These are phyloP conservation scores for Ecliptopera silaceata DNA, from an alignment of 2,888 invertebrate genomes.

Conservation along the genomic window DNA sequence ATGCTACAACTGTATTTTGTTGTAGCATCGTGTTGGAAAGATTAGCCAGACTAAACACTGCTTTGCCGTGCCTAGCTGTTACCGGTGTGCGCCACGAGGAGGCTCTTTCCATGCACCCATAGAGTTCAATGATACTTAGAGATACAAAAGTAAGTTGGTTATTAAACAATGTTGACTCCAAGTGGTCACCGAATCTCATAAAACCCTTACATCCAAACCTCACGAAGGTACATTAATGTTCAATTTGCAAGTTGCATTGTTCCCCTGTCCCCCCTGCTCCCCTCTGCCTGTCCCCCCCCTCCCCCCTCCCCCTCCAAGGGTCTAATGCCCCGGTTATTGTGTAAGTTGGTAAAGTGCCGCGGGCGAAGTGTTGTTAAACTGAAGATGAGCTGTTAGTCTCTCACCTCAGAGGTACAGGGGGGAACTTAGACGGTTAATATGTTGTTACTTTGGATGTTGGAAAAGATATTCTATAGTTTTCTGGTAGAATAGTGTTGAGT, in stretches of 20 bases:
- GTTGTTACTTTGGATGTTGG: too few relatives aligned
- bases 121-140: too few relatives aligned
- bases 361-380: slow-evolving; percentile 21
- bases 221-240: slow-evolving; percentile 23
- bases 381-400: slow-evolving; percentile 15
- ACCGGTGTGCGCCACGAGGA: too few relatives aligned
- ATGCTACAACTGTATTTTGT: too few relatives aligned
- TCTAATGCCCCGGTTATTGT: slow-evolving; percentile 30
- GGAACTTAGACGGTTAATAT: background rate
- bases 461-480: too few relatives aligned
- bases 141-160: too few relatives aligned
- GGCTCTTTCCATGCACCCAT: too few relatives aligned
- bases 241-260: slow-evolving; percentile 30
- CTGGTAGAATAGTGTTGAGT: too few relatives aligned
- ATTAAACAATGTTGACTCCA: background rate
- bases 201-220: slow-evolving; percentile 6
- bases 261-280: background rate
- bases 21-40: too few relatives aligned
- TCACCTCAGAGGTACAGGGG: slow-evolving; percentile 14
- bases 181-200: background rate
- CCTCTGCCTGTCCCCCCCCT: background rate
- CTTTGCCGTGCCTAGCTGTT: too few relatives aligned
- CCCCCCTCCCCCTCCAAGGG: slow-evolving; percentile 1
- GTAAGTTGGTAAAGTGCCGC: slow-evolving; percentile 26
- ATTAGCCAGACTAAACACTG: too few relatives aligned